phyloP scores from a whole-genome alignment of 2,797 vertebrate genomes.

The Onychomys leucogaster region DNA sequence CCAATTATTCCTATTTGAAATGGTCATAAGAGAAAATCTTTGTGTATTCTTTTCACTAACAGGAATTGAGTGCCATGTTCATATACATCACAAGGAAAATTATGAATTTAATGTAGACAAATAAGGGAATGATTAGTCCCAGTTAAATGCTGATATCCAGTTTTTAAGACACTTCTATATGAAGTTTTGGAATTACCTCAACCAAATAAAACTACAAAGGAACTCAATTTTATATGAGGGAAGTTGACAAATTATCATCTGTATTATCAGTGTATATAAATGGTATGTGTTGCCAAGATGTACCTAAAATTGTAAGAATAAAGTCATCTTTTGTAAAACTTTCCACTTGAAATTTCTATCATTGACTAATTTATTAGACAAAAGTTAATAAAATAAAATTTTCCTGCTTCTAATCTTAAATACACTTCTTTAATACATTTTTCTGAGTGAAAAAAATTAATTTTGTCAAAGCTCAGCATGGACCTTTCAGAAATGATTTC shows the following conservation, averaged over 20 bases:
- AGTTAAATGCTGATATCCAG: neutral
- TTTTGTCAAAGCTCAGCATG: neutral
- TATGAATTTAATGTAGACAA: neutral
- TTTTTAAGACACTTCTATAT: neutral
- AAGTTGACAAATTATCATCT: neutral
- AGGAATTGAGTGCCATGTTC: neutral
- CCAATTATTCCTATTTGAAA: neutral
- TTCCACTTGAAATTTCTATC: neutral
- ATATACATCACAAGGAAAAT: neutral
- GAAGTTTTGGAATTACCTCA: neutral
- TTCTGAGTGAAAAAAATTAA: neutral
- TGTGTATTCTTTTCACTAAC: neutral
- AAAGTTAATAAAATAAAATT: neutral
- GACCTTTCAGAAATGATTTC: neutral
- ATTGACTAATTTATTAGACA: neutral
- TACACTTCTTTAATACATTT: neutral
- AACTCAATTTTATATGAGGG: neutral
- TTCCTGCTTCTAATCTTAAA: neutral
- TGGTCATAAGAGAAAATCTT: neutral
- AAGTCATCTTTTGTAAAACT: neutral
- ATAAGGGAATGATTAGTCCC: neutral
- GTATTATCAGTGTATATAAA: neutral
- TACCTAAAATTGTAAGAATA: neutral
- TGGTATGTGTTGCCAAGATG: neutral
- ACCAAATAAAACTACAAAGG: neutral